phyloP scores from a whole-genome alignment of 2,113 vertebrate species.

The Bolborhynchus lineola region DNA sequence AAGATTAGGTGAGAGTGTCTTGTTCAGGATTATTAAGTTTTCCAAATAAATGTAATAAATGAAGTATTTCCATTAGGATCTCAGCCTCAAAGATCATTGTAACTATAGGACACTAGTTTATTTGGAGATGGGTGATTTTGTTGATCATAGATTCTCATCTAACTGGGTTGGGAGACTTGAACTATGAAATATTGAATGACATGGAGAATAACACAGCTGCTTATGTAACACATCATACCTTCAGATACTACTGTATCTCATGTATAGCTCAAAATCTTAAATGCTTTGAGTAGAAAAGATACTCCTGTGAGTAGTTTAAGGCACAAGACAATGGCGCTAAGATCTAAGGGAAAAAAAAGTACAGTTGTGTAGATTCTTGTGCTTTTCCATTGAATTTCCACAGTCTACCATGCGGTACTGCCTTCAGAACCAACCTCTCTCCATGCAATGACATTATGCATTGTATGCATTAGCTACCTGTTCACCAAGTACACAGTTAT shows the following conservation, averaged over 20 bases:
- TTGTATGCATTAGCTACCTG: neutral
- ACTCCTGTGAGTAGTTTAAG: neutral
- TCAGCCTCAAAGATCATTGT: neutral
- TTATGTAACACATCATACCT: neutral
- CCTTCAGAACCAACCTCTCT: neutral
- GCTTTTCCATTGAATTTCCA: neutral
- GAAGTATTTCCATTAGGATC: neutral
- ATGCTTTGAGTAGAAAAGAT: neutral
- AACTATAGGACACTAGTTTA: neutral
- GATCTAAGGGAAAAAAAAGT: neutral
- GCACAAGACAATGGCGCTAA: neutral
- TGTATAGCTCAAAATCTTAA: neutral
- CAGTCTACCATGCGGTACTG: neutral
- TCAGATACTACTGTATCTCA: neutral
- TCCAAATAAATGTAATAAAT: neutral
- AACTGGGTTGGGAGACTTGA: neutral
- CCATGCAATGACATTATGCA: neutral
- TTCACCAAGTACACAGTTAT: neutral
- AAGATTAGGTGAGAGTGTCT: neutral
- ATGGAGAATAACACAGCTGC: neutral
- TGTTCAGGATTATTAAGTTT: neutral
- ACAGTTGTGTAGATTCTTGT: neutral
- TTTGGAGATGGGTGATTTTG: neutral
- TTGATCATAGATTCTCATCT: neutral
- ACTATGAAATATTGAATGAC: neutral